phyloP scores from a whole-genome alignment of 2,797 vertebrate genomes.

The Oreochromis mossambicus region DNA sequence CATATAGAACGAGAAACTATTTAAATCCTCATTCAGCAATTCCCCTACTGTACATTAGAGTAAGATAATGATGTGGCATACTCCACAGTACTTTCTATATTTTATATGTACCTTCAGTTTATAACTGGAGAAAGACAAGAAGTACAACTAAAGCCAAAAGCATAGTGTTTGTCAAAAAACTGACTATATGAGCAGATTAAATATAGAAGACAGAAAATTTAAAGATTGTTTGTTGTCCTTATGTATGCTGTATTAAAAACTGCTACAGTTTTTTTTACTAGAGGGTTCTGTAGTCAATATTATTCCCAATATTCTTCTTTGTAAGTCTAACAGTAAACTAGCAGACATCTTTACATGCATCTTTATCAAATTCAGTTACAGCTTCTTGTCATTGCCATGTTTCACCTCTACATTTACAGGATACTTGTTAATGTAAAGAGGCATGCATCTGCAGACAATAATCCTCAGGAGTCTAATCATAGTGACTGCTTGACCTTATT shows the following conservation, averaged over 20 bases:
- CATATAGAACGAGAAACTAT: neutral
- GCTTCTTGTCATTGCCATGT: neutral
- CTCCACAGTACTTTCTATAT: neutral
- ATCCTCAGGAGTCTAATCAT: neutral
- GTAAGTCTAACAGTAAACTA: neutral
- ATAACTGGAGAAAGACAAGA: constrained; percentile 1
- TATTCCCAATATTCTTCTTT: neutral
- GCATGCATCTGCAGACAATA: neutral
- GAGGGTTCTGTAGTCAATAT: neutral
- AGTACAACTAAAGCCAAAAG: constrained; percentile 30
- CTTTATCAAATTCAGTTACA: neutral
- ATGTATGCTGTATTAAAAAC: neutral
- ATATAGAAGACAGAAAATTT: neutral
- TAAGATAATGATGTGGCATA: neutral
- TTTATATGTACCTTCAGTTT: neutral
- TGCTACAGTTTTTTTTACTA: too few species aligned
- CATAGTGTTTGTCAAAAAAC: constrained; percentile 5
- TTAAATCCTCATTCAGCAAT: neutral
- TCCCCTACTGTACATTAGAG: neutral
- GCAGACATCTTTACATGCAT: neutral
- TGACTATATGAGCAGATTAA: neutral
- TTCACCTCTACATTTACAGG: neutral
- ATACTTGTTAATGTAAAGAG: neutral
- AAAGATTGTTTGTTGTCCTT: neutral
- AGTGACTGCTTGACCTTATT: constrained; percentile 4